Conservation (phyloP, 2,797 vertebrate species). For the Sebastes baramenuke region DNA sequence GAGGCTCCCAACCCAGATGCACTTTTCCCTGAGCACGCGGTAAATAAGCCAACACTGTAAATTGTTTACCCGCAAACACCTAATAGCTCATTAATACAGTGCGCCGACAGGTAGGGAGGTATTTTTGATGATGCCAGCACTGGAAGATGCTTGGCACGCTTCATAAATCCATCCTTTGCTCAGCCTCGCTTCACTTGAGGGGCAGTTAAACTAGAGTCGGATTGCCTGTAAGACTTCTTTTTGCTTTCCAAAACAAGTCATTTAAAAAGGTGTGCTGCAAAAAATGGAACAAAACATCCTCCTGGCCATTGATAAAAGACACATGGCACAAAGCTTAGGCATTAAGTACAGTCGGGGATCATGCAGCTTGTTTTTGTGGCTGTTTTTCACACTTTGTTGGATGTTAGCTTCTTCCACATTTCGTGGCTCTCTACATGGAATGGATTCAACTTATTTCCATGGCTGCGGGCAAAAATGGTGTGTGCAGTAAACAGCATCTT, state of each 20-base stretch:
- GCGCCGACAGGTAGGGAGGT: constrained; percentile 67
- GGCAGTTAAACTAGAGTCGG: constrained; percentile 54
- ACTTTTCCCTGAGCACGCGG: constrained; percentile 71
- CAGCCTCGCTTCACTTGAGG: constrained; percentile 49
- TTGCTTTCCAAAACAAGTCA: constrained; percentile 59
- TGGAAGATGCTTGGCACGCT: constrained; percentile 65
- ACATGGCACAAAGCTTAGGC: constrained; percentile 52
- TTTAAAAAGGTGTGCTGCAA: constrained; percentile 61
- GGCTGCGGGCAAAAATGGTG: constrained; percentile 58
- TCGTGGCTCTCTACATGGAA: constrained; percentile 68
- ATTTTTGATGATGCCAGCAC: constrained; percentile 79
- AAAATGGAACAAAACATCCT: constrained; percentile 70
- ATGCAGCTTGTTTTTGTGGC: constrained; percentile 48
- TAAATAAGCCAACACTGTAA: constrained; percentile 78
- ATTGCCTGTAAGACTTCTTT: constrained; percentile 45
- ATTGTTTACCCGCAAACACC: constrained; percentile 77
- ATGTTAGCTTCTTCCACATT: constrained; percentile 55
- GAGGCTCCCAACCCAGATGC: constrained; percentile 71
- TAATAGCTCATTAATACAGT: constrained; percentile 82
- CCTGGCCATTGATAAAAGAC: constrained; percentile 66
- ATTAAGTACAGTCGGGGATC: constrained; percentile 52
- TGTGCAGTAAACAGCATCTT: constrained; percentile 71
- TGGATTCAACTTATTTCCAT: constrained; percentile 72
- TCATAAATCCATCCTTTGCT: constrained; percentile 72
- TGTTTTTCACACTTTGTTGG: constrained; percentile 57